Evolutionary conservation across 2,797 vertebrate genomes (phyloP).

Genomic region (Manis crassicaudata): DNA sequence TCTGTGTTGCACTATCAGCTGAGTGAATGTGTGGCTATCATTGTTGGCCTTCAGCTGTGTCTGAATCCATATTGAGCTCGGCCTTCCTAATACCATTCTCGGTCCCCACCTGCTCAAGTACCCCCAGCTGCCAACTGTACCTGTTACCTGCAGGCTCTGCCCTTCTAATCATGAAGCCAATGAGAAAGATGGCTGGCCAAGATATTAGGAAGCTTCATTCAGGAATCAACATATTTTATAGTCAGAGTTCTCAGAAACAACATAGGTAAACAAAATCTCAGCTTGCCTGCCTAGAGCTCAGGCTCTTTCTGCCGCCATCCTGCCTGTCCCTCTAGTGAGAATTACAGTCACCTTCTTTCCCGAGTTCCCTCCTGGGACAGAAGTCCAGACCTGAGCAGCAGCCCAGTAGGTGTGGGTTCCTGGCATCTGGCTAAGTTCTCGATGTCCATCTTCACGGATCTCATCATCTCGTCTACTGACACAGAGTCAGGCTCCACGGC

Average conservation of each 20-base stretch:
- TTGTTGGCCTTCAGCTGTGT: not conserved
- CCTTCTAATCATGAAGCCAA: not conserved
- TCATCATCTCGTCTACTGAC: not conserved
- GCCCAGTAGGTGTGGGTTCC: not conserved
- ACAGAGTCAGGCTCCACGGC: not conserved
- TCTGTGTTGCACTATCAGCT: not conserved
- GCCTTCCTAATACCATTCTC: not conserved
- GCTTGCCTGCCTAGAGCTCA: not conserved
- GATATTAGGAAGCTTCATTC: not conserved
- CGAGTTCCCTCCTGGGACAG: not conserved
- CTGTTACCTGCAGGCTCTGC: not conserved
- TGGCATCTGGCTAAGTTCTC: not conserved
- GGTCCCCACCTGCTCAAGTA: not conserved
- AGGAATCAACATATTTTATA: not conserved
- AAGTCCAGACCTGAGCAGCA: not conserved
- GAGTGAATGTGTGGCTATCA: not conserved
- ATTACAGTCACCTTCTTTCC: not conserved
- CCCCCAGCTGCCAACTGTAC: no score
- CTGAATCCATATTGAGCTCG: no score
- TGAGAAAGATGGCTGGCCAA: not conserved
- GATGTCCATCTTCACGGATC: not conserved
- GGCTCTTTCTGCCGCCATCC: not conserved
- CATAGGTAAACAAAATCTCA: not conserved
- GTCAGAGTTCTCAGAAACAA: not conserved
- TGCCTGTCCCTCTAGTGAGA: not conserved